phyloP scores from a whole-genome alignment of 1,140 invertebrate genomes.

The Pteromalus puparum region DNA sequence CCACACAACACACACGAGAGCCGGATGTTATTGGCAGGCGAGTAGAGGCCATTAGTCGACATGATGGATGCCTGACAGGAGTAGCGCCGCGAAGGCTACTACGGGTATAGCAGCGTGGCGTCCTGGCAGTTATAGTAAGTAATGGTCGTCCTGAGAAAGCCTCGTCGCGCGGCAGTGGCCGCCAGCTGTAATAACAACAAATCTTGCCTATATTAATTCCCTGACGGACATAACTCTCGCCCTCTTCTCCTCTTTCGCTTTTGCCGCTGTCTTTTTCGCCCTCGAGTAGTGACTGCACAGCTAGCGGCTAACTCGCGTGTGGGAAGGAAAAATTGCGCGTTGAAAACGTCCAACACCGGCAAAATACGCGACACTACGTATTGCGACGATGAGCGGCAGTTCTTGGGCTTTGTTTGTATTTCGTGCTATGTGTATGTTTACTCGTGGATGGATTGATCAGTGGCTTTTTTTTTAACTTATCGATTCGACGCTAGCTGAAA shows the following conservation, averaged over 20 bases:
- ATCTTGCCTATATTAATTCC: slow-evolving; percentile 75
- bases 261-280: slow-evolving; percentile 6
- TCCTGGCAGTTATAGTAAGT: slow-evolving; percentile 74
- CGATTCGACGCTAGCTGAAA: no score
- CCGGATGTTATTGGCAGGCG: slow-evolving; percentile 74
- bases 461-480: no score
- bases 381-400: neutral
- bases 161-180: slow-evolving; percentile 57
- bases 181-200: slow-evolving; percentile 72
- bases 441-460: no score
- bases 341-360: neutral
- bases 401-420: neutral
- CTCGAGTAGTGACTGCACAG: neutral
- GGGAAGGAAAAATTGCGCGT: neutral
- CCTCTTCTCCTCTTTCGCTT: slow-evolving; percentile 14
- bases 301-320: neutral
- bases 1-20: slow-evolving; percentile 7
- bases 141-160: slow-evolving; percentile 73
- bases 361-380: neutral
- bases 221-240: slow-evolving; percentile 72
- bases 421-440: neutral
- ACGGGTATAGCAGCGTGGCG: neutral
- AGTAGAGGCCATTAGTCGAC: slow-evolving; percentile 73
- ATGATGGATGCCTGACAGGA: slow-evolving; percentile 75
- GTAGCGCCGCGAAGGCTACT: neutral